Evolutionary conservation across 1,140 invertebrate genomes (phyloP).

Genomic region (Macrobrachium nipponense): DNA sequence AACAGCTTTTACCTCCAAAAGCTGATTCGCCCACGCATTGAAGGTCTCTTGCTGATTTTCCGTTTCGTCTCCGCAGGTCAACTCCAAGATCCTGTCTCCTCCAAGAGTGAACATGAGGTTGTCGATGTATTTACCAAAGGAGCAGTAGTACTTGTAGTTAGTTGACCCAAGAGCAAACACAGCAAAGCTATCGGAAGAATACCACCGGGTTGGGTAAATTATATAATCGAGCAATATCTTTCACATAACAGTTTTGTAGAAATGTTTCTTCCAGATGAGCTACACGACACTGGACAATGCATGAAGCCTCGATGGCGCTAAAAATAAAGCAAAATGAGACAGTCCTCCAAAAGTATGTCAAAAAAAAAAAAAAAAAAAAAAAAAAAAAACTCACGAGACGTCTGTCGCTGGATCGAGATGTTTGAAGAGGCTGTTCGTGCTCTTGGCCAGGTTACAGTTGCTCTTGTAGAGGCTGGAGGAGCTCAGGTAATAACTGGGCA

Average conservation of each 20-base stretch:
- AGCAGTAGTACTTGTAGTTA: constrained; percentile 96
- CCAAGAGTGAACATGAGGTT: constrained; percentile 89
- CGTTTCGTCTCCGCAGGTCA: constrained; percentile 91
- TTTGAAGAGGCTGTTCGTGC: too few relatives aligned
- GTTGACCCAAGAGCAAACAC: constrained; percentile 95
- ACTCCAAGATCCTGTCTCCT: constrained; percentile 82
- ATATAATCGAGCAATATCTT: background rate
- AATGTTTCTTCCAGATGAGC: background rate
- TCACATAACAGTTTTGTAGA: background rate
- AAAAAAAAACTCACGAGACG: too few relatives aligned
- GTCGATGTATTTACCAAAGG: constrained; percentile 93
- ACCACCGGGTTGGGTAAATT: background rate
- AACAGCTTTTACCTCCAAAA: constrained; percentile 81
- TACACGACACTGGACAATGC: background rate
- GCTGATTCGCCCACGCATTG: constrained; percentile 88
- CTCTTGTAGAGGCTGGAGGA: too few relatives aligned
- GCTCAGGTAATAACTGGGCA: too few relatives aligned
- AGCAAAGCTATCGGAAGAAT: constrained; percentile 77
- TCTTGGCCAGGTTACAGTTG: too few relatives aligned
- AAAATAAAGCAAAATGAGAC: too few relatives aligned
- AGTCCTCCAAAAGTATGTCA: too few relatives aligned
- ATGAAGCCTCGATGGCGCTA: too few relatives aligned
- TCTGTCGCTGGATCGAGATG: too few relatives aligned
- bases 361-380: too few relatives aligned
- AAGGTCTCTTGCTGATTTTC: constrained; percentile 96